A percentile compares a stretch with the other conserved stretches of the same genome.
phyloP scores from a whole-genome alignment of 2,113 vertebrate species.

The Ascaphus truei region DNA sequence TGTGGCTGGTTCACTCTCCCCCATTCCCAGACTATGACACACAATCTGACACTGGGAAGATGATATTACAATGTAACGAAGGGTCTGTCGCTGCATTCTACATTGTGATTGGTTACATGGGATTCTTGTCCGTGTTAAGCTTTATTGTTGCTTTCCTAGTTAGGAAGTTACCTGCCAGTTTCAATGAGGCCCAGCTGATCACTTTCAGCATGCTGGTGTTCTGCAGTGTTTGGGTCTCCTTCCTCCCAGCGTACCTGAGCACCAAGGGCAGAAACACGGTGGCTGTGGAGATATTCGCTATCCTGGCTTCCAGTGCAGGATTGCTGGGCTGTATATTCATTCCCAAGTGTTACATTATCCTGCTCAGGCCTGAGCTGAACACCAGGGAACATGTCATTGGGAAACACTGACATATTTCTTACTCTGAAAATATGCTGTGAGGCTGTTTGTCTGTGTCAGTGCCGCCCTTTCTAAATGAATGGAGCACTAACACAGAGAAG shows the following conservation, averaged over 20 bases:
- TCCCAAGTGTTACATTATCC: constrained; percentile 25
- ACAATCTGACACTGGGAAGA: neutral
- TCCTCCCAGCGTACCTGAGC: constrained; percentile 9
- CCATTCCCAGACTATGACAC: constrained; percentile 5
- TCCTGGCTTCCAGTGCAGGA: constrained; percentile 15
- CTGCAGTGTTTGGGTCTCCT: neutral
- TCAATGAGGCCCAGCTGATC: constrained; percentile 5
- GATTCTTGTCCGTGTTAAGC: neutral
- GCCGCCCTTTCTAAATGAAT: no score
- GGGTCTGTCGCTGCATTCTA: neutral
- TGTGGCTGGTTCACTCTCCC: constrained; percentile 1
- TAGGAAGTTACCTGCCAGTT: constrained; percentile 26
- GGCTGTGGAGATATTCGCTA: constrained; percentile 28
- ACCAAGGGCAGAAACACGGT: constrained; percentile 9
- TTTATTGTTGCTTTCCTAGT: constrained; percentile 26
- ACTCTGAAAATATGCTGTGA: neutral
- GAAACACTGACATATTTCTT: neutral
- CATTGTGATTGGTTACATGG: constrained; percentile 10
- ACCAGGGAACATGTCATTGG: constrained; percentile 5
- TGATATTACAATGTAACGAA: constrained; percentile 13
- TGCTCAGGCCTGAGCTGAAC: constrained; percentile 20
- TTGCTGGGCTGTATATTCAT: constrained; percentile 7
- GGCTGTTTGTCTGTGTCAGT: no score
- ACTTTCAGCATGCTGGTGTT: constrained; percentile 20
- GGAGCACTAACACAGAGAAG: no score